These are phyloP conservation scores for Theristicus caerulescens DNA, from an alignment of 2,113 vertebrate species.

Conservation along the genomic window DNA sequence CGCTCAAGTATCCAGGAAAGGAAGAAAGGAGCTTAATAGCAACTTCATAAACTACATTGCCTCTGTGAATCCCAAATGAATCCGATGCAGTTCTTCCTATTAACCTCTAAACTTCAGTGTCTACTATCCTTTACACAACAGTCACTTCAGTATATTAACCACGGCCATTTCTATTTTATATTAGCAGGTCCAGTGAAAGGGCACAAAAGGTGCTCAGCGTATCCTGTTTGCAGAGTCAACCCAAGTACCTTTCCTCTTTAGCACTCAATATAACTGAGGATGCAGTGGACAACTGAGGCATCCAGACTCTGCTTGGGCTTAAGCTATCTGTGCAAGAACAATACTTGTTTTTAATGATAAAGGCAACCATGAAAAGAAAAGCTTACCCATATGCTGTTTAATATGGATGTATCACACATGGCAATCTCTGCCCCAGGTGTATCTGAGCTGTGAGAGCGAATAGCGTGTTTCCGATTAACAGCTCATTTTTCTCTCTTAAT, in stretches of 20 bases:
- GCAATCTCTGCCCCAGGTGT: constrained; percentile 28
- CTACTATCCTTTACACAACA: neutral
- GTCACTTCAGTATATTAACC: neutral
- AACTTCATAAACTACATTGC: neutral
- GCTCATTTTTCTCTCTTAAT: constrained; percentile 31
- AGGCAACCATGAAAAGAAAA: neutral
- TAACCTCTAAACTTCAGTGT: neutral
- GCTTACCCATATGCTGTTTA: constrained; percentile 16
- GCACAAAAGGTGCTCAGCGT: neutral
- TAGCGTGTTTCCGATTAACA: constrained; percentile 32
- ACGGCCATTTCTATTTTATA: neutral
- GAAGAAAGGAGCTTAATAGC: neutral
- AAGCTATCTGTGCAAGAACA: neutral
- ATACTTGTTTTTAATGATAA: neutral
- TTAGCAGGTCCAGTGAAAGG: neutral
- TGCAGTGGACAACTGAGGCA: neutral
- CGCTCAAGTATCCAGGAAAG: neutral
- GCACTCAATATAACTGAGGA: neutral
- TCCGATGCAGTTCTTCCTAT: neutral
- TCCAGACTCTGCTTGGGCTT: neutral
- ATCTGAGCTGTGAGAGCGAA: constrained; percentile 9
- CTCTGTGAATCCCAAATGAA: neutral
- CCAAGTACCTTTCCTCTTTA: neutral
- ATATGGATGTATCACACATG: constrained; percentile 5
- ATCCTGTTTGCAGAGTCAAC: neutral